Evolutionary conservation across 2,113 vertebrate genomes (phyloP).

Genomic region (Archilochus colubris): DNA sequence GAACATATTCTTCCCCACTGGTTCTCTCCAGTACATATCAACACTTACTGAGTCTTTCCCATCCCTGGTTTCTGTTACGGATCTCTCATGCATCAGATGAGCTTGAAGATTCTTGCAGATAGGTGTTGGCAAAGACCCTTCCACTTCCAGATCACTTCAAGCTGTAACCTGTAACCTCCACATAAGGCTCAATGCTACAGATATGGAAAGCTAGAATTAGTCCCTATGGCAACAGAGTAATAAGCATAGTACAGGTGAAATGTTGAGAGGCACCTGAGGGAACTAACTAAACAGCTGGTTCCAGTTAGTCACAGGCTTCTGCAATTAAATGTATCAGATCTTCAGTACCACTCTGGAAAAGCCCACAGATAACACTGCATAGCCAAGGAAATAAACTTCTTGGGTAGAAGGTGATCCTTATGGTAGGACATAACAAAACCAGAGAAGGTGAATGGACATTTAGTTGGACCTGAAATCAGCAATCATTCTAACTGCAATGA

Average conservation of each 20-base stretch:
- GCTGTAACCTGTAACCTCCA: neutral
- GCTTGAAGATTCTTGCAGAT: neutral
- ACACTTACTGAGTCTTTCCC: neutral
- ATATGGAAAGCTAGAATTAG: neutral
- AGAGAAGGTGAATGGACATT: neutral
- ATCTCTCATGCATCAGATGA: neutral
- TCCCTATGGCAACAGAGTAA: constrained; percentile 45
- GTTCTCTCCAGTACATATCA: neutral
- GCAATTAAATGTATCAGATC: neutral
- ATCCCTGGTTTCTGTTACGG: neutral
- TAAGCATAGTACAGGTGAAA: constrained; percentile 5
- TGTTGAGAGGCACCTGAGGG: neutral
- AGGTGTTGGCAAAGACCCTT: neutral
- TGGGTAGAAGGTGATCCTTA: neutral
- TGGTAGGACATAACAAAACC: neutral
- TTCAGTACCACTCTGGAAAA: neutral
- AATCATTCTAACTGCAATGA: neutral
- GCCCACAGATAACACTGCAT: neutral
- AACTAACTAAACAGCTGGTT: neutral
- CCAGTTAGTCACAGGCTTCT: neutral
- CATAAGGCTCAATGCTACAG: neutral
- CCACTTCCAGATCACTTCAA: neutral
- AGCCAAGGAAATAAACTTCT: neutral
- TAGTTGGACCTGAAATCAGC: neutral
- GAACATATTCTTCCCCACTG: neutral